These are phyloP conservation scores for Emydoidea blandingii DNA, from an alignment of 2,797 vertebrate genomes.

Conservation along the genomic window DNA sequence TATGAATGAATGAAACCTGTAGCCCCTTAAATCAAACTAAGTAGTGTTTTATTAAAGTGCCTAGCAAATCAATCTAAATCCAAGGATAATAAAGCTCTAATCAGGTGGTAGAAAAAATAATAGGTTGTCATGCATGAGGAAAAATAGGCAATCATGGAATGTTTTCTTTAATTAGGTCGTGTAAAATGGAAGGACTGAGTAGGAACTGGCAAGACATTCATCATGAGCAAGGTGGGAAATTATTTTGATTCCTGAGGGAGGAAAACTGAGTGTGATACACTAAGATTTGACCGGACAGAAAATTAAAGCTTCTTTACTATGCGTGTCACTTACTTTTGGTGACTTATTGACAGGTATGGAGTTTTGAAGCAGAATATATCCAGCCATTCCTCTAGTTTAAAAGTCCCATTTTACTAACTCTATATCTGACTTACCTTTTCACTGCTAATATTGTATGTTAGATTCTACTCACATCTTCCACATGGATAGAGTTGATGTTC, in stretches of 20 bases:
- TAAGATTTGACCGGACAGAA: conserved; percentile 81
- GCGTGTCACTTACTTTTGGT: conserved; percentile 65
- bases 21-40: conserved; percentile 96
- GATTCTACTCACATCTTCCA: neutral
- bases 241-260: conserved; percentile 94
- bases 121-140: conserved; percentile 99
- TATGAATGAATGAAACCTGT: conserved; percentile 94
- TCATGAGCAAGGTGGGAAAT: conserved; percentile 99
- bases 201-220: conserved; percentile 95
- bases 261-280: conserved; percentile 84
- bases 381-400: conserved; percentile 33
- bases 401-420: conserved; percentile 24
- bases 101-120: conserved; percentile 99
- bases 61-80: conserved; percentile 99
- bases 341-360: conserved; percentile 75
- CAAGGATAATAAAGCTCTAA: conserved; percentile 99
- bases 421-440: conserved; percentile 50
- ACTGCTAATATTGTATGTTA: neutral
- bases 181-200: conserved; percentile 95
- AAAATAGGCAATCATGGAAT: conserved; percentile 99
- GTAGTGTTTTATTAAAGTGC: conserved; percentile 97
- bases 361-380: conserved; percentile 36
- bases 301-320: conserved; percentile 78
- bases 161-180: conserved; percentile 99
- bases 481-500: neutral